Conservation (phyloP, 2,888 invertebrate genomes). For the Lordiphosa fenestrarum region DNA sequence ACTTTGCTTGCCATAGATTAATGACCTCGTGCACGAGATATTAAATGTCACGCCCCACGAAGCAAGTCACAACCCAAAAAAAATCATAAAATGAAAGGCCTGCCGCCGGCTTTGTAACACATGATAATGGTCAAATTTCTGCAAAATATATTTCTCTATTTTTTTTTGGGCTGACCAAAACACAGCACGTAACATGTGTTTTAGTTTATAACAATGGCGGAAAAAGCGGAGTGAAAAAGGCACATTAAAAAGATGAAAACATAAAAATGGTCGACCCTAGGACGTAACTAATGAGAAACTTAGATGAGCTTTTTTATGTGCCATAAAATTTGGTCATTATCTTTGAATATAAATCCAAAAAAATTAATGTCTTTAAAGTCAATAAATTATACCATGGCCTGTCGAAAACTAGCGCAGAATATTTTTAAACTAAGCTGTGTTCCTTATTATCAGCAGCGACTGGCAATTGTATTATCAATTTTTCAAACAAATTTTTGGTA, state of each 20-base stretch:
- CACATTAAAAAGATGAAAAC: slow-evolving; percentile 13
- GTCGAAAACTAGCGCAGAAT: too few relatives aligned
- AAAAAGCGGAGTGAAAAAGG: slow-evolving; percentile 1
- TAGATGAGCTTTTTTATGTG: slow-evolving; percentile 1
- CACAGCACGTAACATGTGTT: slow-evolving; percentile 57
- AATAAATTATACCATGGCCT: too few relatives aligned
- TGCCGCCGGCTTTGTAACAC: slow-evolving; percentile 37
- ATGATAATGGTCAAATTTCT: slow-evolving; percentile 55
- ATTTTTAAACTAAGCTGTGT: too few relatives aligned
- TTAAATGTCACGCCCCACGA: slow-evolving; percentile 48
- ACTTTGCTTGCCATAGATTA: slow-evolving; percentile 41
- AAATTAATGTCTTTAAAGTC: not conserved
- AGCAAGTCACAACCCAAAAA: slow-evolving; percentile 27
- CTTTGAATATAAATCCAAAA: too few relatives aligned
- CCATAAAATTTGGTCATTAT: not conserved
- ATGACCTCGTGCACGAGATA: slow-evolving; percentile 41
- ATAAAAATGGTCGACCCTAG: slow-evolving; percentile 19
- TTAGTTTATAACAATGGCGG: slow-evolving; percentile 41
- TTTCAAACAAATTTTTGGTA: too few relatives aligned
- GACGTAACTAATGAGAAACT: slow-evolving; percentile 8
- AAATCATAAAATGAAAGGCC: slow-evolving; percentile 34
- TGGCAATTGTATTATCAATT: too few relatives aligned
- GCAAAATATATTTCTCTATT: slow-evolving; percentile 22
- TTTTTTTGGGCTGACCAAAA: slow-evolving; percentile 30
- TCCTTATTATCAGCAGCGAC: too few relatives aligned